Evolutionary conservation across 2,888 invertebrate genomes (phyloP), one percentile per base, ranked within the genome.

Genomic region (Caenorhabditis uteleia): DNA sequence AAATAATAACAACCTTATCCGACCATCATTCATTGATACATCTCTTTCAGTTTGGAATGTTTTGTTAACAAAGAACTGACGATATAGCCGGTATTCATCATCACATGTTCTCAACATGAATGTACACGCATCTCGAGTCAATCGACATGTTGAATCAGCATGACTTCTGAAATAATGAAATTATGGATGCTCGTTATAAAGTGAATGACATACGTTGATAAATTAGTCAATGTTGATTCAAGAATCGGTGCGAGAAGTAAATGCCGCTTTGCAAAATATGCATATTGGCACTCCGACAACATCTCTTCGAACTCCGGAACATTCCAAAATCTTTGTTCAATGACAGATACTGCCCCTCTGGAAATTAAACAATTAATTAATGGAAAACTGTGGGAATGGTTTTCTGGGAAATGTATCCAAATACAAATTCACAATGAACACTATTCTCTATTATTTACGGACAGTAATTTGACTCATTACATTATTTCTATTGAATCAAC

Each of bases 101-200:
- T 93, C 90, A 72, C 93, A 94, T 0, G 95, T 90, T 84, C 95
- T 92, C 31, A 95, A 89, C 31, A 95, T 87, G 82, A 95, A 90
- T 10, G 92, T 90, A 85, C 93, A 93, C 0, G 93, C 91, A 73
- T 91, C 90, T 36, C 95, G 88, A 68, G 87, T 85, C 80, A 81
- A 55, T 1, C 77, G 69, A 46, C 79, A 79, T 6, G 78, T 76
- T 5, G 79, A 79, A 27, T 81, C 76, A 14, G 60, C 60, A 36
- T 76, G 70, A 3, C 54, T 60, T 31, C 76, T 76, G 49, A 14
- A 72, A 55, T 4, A 40, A 8, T 26, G 20, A 33, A 34, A 40
- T 33, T 39, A 27, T 25, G 18, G 14, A 27, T n/a, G n/a, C 34
- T 27, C 10, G 38, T 29, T 20, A 38, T 29, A 36, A 20, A 40